Conservation (phyloP, 1,140 invertebrate species). For the Drosophila mauritiana region DNA sequence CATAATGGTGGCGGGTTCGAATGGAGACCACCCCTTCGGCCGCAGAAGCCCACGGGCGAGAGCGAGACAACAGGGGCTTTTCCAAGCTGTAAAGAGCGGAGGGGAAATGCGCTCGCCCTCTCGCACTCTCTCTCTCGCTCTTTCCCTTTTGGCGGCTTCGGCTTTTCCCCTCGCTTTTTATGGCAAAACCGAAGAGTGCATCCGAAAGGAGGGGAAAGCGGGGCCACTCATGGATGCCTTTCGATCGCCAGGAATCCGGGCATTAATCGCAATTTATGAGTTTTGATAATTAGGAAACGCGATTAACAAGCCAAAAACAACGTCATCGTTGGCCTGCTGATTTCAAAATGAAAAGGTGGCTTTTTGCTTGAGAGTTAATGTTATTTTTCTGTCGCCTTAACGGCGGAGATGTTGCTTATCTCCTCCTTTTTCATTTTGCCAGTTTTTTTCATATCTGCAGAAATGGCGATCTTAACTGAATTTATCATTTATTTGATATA, state of each 20-base stretch:
- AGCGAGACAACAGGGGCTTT: constrained; percentile 59
- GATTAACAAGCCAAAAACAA: constrained; percentile 50
- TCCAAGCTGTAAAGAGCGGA: constrained; percentile 55
- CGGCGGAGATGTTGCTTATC: constrained; percentile 6
- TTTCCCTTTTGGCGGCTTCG: neutral
- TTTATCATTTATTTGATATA: neutral
- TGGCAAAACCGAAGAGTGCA: constrained; percentile 59
- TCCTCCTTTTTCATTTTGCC: neutral
- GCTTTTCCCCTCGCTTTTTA: constrained; percentile 57
- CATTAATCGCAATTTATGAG: constrained; percentile 62
- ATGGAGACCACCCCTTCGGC: constrained; percentile 53
- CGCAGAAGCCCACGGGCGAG: constrained; percentile 17
- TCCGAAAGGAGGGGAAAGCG: constrained; percentile 53
- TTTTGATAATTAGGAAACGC: constrained; percentile 76
- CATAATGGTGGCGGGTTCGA: constrained; percentile 61
- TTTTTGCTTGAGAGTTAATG: constrained; percentile 36
- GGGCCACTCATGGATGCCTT: constrained; percentile 5
- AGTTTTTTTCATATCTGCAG: neutral
- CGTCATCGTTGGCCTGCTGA: constrained; percentile 24
- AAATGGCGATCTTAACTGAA: neutral
- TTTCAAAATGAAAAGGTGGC: neutral
- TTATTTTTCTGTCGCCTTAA: constrained; percentile 36
- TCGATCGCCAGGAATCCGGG: constrained; percentile 16
- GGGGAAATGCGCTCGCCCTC: constrained; percentile 54
- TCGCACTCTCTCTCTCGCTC: neutral